Conservation (phyloP, 2,888 invertebrate genomes). For the Cataglyphis albicans region DNA sequence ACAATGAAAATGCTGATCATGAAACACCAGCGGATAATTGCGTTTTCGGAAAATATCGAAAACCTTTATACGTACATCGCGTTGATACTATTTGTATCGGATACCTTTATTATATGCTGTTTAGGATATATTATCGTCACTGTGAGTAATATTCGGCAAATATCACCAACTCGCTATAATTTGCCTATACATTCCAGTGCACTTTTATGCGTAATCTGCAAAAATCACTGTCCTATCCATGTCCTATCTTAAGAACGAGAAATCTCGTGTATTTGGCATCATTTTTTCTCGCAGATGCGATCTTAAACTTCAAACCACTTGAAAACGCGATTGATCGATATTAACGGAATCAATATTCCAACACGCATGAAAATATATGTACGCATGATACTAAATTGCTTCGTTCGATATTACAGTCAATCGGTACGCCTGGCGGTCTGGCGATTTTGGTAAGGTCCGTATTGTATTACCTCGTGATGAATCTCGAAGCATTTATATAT, state of each 20-base stretch:
- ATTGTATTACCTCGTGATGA: slow-evolving; percentile 57
- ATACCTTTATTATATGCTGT: slow-evolving; percentile 62
- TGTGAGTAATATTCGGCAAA: slow-evolving; percentile 53
- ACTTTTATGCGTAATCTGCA: not conserved
- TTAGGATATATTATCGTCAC: slow-evolving; percentile 64
- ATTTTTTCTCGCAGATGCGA: not conserved
- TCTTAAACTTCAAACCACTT: no score
- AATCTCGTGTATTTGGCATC: not conserved
- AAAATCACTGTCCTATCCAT: not conserved
- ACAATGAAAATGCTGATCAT: slow-evolving; percentile 24
- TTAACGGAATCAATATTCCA: not conserved
- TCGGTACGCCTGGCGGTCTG: slow-evolving; percentile 31
- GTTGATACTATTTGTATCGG: slow-evolving; percentile 59
- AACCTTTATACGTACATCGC: slow-evolving; percentile 45
- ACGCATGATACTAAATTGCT: not conserved
- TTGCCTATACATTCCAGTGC: not conserved
- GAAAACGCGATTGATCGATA: not conserved
- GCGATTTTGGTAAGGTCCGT: slow-evolving; percentile 58
- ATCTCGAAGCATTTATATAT: slow-evolving; percentile 63
- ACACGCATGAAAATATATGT: not conserved
- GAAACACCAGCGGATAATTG: slow-evolving; percentile 51
- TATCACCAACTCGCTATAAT: not conserved
- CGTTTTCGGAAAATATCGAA: slow-evolving; percentile 28
- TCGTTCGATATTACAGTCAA: slow-evolving; percentile 51
- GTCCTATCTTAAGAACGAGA: not conserved